Evolutionary conservation across 2,888 invertebrate species (phyloP), one percentile per base, ranked within the genome.

Genomic region (Synergus umbraculus): DNA sequence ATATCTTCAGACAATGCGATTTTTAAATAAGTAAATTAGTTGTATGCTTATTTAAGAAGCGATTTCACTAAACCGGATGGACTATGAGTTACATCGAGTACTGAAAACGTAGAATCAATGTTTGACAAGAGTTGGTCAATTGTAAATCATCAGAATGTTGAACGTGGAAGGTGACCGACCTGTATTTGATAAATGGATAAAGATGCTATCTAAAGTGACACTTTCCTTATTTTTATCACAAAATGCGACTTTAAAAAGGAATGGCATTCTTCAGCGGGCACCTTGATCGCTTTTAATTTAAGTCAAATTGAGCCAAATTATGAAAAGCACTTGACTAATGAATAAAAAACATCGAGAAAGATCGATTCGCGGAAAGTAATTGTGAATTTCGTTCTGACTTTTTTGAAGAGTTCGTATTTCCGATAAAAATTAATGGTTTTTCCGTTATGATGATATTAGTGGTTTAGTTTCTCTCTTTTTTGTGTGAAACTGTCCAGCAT

Each of bases 181-280:
- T 22, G 4, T n/a, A 69, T 69, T 69, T 69, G 69, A 49, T 67
- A 67, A 67, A 15, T 18, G 44, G 22, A 67, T 29, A n/a, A 69
- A 49, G 37, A 69, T 49, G 29, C 69, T 9, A 69, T 29, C 49
- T 44, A 79, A 43, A 58, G 65, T 49, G 65, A 76, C 18, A 64
- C 54, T 37, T 65, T 80, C 13, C 60, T 73, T 37, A 64, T 65
- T 77, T 78, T 78, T 77, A 65, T 67, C 73, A 54, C 37, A n/a
- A 49, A 22, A 18, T 76, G 54, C 49, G 49, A 15, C 69, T 69
- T 49, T 37, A 49, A 67, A 49, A 46, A 69, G 5, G 9, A 65
- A 49, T 49, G 13, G 15, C 5, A 29, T n/a, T 46, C 49, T 49
- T 10, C 29, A 18, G 4, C 37, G 29, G 29, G 8, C 49, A 37